Percentiles rank a stretch among this genome's conserved stretches.
These are phyloP conservation scores for Osmoderma eremita DNA, from an alignment of 2,888 invertebrate genomes.

Conservation along the genomic window DNA sequence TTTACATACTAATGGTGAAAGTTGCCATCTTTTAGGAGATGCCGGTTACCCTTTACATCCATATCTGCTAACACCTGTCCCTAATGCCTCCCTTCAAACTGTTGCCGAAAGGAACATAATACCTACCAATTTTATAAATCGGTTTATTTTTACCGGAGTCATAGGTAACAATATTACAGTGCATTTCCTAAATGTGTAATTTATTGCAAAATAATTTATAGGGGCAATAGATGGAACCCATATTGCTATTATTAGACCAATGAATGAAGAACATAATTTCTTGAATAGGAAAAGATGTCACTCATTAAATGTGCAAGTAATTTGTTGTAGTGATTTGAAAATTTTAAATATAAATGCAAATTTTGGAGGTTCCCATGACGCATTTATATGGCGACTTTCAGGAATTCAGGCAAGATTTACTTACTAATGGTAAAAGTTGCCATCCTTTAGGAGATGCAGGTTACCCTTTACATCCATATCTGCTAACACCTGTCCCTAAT, in stretches of 20 bases:
- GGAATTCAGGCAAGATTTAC: neutral
- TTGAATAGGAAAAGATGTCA: neutral
- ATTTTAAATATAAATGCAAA: neutral
- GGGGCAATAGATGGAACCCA: conserved; percentile 5
- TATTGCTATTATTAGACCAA: conserved; percentile 1
- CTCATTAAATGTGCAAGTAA: neutral
- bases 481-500: no score
- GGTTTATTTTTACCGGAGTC: neutral
- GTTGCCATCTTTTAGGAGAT: conserved; percentile 22
- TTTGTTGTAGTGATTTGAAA: neutral
- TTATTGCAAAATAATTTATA: neutral
- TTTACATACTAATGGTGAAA: neutral
- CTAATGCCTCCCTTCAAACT: no score
- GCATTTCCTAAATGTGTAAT: neutral
- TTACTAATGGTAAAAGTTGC: neutral
- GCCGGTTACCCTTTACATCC: conserved; percentile 18
- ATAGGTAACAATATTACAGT: neutral
- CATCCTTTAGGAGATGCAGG: neutral
- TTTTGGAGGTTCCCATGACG: conserved; percentile 4
- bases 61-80: neutral
- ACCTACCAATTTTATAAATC: conserved; percentile 4
- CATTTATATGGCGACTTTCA: neutral
- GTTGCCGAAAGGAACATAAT: no score
- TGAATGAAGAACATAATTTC: neutral
- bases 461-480: neutral